Conservation (phyloP, 2,888 invertebrate species). For the Acronicta psi region DNA sequence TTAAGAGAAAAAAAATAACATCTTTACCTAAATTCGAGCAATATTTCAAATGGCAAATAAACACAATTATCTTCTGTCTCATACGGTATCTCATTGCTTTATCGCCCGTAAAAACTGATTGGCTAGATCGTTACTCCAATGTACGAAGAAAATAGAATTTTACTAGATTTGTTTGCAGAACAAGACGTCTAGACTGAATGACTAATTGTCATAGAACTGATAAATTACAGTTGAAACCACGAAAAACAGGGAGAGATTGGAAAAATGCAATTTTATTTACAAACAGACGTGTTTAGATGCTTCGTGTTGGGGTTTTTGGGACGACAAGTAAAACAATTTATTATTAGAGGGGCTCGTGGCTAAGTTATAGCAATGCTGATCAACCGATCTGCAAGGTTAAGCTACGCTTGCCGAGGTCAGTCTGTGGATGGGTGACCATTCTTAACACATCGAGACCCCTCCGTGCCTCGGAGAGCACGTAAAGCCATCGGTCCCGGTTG, state of each 20-base stretch:
- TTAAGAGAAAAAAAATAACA: not conserved
- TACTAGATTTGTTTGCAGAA: constrained; percentile 9
- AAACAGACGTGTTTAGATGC: not conserved
- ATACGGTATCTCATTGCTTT: constrained; percentile 25
- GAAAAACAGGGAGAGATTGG: not conserved
- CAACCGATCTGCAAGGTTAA: too few relatives aligned
- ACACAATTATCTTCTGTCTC: constrained; percentile 12
- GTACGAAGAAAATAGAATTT: constrained; percentile 17
- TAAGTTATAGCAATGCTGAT: too few relatives aligned
- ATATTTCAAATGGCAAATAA: constrained; percentile 26
- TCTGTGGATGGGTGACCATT: too few relatives aligned
- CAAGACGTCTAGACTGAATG: constrained; percentile 36
- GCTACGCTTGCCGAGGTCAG: too few relatives aligned
- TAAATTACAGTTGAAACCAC: constrained; percentile 15
- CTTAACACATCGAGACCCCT: too few relatives aligned
- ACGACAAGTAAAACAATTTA: not conserved
- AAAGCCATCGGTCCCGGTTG: too few relatives aligned
- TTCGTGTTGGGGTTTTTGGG: not conserved
- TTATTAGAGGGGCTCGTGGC: too few relatives aligned
- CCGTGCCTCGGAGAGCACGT: too few relatives aligned
- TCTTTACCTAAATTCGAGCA: constrained; percentile 10
- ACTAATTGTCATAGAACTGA: constrained; percentile 18
- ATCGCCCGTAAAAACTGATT: constrained; percentile 35
- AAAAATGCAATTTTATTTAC: not conserved
- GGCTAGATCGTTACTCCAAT: constrained; percentile 20